Conservation (phyloP, 2,888 invertebrate genomes). For the Auanema freiburgensis region DNA sequence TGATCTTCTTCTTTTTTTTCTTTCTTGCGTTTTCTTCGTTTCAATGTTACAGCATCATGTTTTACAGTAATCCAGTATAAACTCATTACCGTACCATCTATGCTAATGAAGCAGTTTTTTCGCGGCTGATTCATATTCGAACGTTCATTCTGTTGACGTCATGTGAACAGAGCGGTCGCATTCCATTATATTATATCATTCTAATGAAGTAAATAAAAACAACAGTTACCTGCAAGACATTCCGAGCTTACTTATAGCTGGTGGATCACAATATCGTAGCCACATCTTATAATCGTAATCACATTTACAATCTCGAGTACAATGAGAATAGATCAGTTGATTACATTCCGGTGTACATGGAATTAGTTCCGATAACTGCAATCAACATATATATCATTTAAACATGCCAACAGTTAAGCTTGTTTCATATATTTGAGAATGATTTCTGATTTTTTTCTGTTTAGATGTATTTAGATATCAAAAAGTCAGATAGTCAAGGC, state of each 20-base stretch:
- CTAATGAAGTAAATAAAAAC: too few species aligned
- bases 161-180: too few species aligned
- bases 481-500: too few species aligned
- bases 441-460: background rate
- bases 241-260: slow-evolving; percentile 11
- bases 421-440: background rate
- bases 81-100: too few species aligned
- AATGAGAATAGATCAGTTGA: slow-evolving; percentile 27
- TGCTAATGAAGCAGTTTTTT: too few species aligned
- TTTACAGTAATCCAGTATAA: too few species aligned
- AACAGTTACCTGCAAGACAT: slow-evolving; percentile 13
- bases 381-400: background rate
- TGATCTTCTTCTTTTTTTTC: too few species aligned
- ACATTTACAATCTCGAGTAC: slow-evolving; percentile 36
- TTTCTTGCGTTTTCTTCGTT: too few species aligned
- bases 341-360: slow-evolving; percentile 39
- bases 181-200: too few species aligned
- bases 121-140: too few species aligned
- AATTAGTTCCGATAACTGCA: slow-evolving; percentile 31
- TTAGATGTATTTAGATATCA: background rate
- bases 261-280: slow-evolving; percentile 13
- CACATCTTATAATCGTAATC: slow-evolving; percentile 16
- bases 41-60: too few species aligned
- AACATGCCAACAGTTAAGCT: background rate
- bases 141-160: too few species aligned